Percentiles rank a stretch among this genome's conserved stretches.
phyloP scores from a whole-genome alignment of 2,888 invertebrate genomes.

The Noctuana brunneofusca region DNA sequence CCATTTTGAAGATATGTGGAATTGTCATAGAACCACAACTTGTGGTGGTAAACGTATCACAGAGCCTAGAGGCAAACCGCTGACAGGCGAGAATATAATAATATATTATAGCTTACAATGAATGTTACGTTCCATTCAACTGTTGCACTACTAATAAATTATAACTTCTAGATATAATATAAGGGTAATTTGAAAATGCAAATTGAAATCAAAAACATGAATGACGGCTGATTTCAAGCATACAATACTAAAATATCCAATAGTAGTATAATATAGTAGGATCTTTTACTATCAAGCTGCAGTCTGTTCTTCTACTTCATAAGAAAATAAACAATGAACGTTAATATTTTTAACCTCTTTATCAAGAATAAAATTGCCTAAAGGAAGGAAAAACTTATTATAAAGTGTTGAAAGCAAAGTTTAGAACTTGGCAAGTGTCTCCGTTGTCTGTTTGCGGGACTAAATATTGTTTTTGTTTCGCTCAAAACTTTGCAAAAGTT shows the following conservation, averaged over 20 bases:
- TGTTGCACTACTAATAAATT: too few species aligned
- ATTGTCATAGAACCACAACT: slow-evolving; percentile 7
- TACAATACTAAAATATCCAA: too few species aligned
- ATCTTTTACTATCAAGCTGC: too few species aligned
- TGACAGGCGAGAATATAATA: neutral
- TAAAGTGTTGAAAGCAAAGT: slow-evolving; percentile 9
- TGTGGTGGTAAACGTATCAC: slow-evolving; percentile 19
- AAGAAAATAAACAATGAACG: neutral
- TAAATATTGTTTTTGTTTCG: slow-evolving; percentile 16
- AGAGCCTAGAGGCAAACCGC: slow-evolving; percentile 3
- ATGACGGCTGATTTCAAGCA: too few species aligned
- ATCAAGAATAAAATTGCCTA: neutral
- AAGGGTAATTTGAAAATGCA: too few species aligned
- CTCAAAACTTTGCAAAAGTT: neutral
- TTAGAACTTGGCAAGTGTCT: slow-evolving; percentile 18
- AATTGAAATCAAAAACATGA: too few species aligned
- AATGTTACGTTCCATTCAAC: too few species aligned
- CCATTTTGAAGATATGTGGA: slow-evolving; percentile 5
- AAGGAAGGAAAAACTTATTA: neutral
- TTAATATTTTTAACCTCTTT: neutral
- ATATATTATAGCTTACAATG: too few species aligned
- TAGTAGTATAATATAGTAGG: too few species aligned
- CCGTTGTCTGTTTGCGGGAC: slow-evolving; percentile 7
- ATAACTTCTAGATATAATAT: too few species aligned
- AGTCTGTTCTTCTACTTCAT: neutral